Evolutionary conservation across 1,140 invertebrate genomes (phyloP).

Genomic region (Maconellicoccus hirsutus): DNA sequence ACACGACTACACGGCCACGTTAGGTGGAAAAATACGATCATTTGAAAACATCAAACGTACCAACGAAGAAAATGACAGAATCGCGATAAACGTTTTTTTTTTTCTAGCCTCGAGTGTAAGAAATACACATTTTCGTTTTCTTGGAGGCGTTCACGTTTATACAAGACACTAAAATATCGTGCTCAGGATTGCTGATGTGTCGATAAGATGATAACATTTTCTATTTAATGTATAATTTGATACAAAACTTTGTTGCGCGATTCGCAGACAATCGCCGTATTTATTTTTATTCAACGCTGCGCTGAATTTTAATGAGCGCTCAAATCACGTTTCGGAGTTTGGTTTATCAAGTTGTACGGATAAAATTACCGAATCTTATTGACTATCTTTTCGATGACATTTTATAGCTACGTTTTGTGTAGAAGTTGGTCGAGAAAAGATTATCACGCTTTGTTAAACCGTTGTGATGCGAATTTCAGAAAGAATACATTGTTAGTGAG

Average conservation of each 20-base stretch:
- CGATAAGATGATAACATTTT: not conserved
- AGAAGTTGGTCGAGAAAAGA: too few species aligned
- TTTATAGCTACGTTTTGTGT: too few species aligned
- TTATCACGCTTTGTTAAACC: too few species aligned
- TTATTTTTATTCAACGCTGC: not conserved
- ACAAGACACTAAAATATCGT: not conserved
- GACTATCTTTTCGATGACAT: too few species aligned
- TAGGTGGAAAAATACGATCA: not conserved
- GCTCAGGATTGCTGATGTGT: not conserved
- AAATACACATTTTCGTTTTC: not conserved
- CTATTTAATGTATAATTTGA: not conserved
- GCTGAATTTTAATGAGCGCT: too few species aligned
- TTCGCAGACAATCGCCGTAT: not conserved
- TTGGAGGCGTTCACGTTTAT: not conserved
- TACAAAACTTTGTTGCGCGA: not conserved
- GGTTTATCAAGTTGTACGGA: too few species aligned
- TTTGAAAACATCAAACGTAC: not conserved
- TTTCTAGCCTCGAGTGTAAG: not conserved
- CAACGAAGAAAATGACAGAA: not conserved
- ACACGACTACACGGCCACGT: too few species aligned
- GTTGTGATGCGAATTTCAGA: too few species aligned
- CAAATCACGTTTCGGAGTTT: too few species aligned
- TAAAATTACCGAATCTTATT: too few species aligned
- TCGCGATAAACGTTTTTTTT: not conserved
- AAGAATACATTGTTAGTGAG: too few species aligned